Conservation (phyloP, 2,113 vertebrate species). For the Platysternon megacephalum region DNA sequence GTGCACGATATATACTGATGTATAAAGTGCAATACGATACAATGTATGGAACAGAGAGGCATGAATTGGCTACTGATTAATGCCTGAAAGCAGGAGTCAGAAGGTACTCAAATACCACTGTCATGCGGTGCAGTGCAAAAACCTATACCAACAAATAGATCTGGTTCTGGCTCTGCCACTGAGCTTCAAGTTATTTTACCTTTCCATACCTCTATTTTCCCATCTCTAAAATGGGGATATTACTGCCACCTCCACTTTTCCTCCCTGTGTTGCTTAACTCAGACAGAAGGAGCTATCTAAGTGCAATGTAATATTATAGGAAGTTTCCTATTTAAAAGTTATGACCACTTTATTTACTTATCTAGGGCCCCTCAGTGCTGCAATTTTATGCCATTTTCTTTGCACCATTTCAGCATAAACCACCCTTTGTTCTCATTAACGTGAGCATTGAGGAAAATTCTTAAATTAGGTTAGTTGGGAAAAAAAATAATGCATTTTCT, state of each 20-base stretch:
- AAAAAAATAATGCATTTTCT: neutral
- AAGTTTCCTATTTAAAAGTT: rapidly evolving
- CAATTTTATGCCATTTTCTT: neutral
- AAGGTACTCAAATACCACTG: neutral
- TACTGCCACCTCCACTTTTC: neutral
- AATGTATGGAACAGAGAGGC: rapidly evolving
- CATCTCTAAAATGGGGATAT: neutral
- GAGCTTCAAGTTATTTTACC: rapidly evolving
- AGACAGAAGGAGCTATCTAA: neutral
- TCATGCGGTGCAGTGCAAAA: rapidly evolving
- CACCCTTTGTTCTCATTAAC: neutral
- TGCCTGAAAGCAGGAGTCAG: neutral
- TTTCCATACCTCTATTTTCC: neutral
- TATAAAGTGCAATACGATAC: neutral
- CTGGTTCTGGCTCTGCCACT: neutral
- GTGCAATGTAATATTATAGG: rapidly evolving
- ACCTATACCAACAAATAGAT: rapidly evolving
- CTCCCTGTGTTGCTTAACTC: neutral
- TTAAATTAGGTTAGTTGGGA: neutral
- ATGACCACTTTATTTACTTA: neutral
- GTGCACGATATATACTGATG: rapidly evolving
- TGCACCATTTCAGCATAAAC: rapidly evolving
- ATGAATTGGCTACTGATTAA: neutral
- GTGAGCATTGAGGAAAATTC: neutral
- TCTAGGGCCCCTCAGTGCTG: rapidly evolving